Percentiles rank a stretch among this genome's conserved stretches.
Evolutionary conservation across 2,797 vertebrate species (phyloP).

Genomic region (Poecilia wingei): DNA sequence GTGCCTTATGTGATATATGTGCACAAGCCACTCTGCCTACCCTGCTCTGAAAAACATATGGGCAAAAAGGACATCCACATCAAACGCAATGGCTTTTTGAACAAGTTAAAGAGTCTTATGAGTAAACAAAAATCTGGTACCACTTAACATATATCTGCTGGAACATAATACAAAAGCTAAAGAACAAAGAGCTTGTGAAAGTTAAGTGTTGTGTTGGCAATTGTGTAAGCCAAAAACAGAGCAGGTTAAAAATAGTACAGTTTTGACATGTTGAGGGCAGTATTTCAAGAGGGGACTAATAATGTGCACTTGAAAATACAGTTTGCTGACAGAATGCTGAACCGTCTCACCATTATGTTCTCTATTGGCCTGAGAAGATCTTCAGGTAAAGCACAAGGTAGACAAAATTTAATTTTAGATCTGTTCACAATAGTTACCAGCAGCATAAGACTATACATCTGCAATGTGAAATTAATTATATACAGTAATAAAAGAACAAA

Average conservation of each 20-base stretch:
- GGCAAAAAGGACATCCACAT: constrained; percentile 16
- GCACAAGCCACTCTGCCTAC: constrained; percentile 18
- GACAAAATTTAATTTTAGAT: background rate
- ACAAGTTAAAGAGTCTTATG: constrained; percentile 27
- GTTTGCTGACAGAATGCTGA: constrained; percentile 15
- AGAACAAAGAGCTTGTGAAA: constrained; percentile 42
- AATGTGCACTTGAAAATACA: constrained; percentile 31
- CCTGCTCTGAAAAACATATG: constrained; percentile 24
- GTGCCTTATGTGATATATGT: constrained; percentile 32
- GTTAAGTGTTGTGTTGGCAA: constrained; percentile 56
- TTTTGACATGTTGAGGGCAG: constrained; percentile 28
- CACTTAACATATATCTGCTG: constrained; percentile 28
- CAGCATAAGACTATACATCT: background rate
- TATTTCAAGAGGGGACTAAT: constrained; percentile 24
- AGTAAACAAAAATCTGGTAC: constrained; percentile 36
- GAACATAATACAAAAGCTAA: constrained; percentile 26
- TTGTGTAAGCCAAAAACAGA: constrained; percentile 40
- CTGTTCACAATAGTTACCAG: background rate
- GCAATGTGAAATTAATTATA: background rate
- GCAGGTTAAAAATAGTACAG: constrained; percentile 32
- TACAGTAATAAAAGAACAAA: background rate
- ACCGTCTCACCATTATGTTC: constrained; percentile 8
- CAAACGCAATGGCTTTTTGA: constrained; percentile 32
- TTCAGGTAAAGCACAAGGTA: background rate
- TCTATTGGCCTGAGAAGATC: background rate